Percentiles rank a stretch among this genome's conserved stretches.
Evolutionary conservation across 2,113 vertebrate species (phyloP).

Genomic region (Eretmochelys imbricata): DNA sequence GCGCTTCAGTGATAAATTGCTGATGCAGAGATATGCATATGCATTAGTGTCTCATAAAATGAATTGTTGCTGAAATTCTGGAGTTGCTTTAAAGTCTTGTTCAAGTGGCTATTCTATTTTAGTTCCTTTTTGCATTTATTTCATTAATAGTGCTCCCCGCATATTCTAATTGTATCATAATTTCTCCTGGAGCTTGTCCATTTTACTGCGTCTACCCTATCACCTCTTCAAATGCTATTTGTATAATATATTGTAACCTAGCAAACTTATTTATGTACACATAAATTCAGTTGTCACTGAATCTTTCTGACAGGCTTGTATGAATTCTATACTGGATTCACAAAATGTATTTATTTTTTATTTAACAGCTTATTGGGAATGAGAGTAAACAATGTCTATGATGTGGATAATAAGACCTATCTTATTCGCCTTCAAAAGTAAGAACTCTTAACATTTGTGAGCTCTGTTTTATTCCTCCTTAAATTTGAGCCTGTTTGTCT

Average conservation of each 20-base stretch:
- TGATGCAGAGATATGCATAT: neutral
- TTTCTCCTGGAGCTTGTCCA: neutral
- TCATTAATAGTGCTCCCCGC: neutral
- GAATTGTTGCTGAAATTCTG: neutral
- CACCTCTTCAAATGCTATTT: neutral
- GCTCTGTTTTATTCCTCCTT: neutral
- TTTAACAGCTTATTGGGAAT: constrained; percentile 91
- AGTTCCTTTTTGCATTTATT: neutral
- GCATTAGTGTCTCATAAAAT: neutral
- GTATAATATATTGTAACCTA: neutral
- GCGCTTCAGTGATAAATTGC: neutral
- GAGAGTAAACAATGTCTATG: constrained; percentile 97
- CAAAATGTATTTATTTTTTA: neutral
- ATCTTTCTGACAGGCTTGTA: neutral
- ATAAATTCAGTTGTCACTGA: neutral
- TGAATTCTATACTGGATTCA: neutral
- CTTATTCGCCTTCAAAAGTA: constrained; percentile 98
- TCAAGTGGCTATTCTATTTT: neutral
- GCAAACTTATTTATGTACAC: fast-evolving
- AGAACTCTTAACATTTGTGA: constrained; percentile 57
- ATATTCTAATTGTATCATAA: neutral
- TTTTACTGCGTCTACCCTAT: neutral
- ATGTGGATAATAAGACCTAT: constrained; percentile 98
- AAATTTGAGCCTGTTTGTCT: neutral
- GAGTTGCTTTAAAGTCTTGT: neutral